A percentile compares a stretch with the other conserved stretches of the same genome.
Conservation (phyloP, 2,797 vertebrate genomes). For the Petrocephalus schoutedeni region DNA sequence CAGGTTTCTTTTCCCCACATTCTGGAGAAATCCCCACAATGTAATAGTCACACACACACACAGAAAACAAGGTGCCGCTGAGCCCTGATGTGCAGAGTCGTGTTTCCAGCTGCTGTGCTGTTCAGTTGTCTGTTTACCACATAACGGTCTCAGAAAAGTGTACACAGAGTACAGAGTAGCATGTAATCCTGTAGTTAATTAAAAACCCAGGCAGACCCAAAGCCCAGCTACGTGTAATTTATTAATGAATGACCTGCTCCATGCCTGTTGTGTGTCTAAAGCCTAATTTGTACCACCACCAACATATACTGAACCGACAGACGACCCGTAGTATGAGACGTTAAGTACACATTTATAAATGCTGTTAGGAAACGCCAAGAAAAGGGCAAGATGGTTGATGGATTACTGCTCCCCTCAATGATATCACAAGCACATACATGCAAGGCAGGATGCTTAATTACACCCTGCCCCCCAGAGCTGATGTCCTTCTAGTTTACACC, state of each 20-base stretch:
- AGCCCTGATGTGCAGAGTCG: neutral
- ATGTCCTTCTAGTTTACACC: neutral
- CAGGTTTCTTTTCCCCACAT: neutral
- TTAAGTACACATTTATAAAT: neutral
- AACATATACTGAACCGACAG: neutral
- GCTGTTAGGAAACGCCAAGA: neutral
- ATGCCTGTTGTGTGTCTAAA: neutral
- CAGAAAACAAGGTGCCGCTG: neutral
- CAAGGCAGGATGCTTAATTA: constrained; percentile 11
- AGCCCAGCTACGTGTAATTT: neutral
- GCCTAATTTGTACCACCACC: neutral
- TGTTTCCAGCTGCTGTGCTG: neutral
- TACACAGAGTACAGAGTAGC: neutral
- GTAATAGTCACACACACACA: neutral
- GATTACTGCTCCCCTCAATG: constrained; percentile 18
- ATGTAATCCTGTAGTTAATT: constrained; percentile 3
- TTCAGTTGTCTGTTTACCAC: constrained; percentile 2
- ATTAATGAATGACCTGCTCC: neutral
- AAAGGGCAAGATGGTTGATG: neutral
- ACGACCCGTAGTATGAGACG: neutral
- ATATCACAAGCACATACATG: constrained; percentile 12
- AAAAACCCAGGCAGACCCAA: neutral
- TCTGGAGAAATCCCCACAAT: neutral
- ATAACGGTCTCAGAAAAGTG: neutral
- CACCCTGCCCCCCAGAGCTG: neutral